These are phyloP conservation scores for Tenualosa thibaudeaui DNA, from an alignment of 2,797 vertebrate species.

Conservation along the genomic window DNA sequence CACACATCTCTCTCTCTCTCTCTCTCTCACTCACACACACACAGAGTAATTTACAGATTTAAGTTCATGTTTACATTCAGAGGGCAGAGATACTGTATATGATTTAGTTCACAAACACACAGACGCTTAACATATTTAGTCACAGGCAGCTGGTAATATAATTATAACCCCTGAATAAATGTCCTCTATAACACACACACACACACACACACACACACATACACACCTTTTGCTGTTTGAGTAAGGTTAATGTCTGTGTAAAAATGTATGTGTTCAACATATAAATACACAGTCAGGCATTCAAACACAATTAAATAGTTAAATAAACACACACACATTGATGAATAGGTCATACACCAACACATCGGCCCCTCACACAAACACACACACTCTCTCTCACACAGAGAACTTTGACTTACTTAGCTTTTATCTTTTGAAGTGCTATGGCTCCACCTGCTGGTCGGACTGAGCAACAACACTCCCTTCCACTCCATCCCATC, in stretches of 20 bases:
- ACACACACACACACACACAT: background rate
- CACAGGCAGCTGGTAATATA: background rate
- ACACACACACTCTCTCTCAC: background rate
- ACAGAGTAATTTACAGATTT: background rate
- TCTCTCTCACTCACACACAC: background rate
- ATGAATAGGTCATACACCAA: background rate
- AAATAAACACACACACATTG: background rate
- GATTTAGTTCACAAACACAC: background rate
- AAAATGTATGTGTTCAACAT: background rate
- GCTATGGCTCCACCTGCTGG: background rate
- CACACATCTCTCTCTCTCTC: too few relatives aligned
- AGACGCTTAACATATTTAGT: background rate
- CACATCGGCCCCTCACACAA: background rate
- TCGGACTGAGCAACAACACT: background rate
- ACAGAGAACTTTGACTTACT: background rate
- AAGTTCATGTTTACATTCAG: background rate
- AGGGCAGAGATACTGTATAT: background rate
- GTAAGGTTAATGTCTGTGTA: background rate
- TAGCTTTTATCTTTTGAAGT: background rate
- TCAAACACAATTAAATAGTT: constrained; percentile 1
- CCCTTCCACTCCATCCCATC: background rate
- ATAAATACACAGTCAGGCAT: background rate
- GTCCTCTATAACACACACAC: background rate
- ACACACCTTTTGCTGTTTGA: background rate
- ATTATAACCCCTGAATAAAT: background rate